Conservation (phyloP, 2,113 vertebrate species). For the Cromileptes altivelis region DNA sequence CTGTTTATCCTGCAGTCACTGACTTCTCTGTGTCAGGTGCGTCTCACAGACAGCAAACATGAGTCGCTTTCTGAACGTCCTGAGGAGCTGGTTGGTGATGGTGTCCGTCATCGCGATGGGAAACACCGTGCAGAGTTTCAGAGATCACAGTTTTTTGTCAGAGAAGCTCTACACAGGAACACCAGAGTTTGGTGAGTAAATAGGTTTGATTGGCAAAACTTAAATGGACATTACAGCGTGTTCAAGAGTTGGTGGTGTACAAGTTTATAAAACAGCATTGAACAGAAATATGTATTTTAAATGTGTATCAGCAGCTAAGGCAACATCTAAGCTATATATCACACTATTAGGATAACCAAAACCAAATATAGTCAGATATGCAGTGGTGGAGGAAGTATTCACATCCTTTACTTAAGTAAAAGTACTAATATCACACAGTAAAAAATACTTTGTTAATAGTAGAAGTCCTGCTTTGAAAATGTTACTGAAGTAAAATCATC, state of each 20-base stretch:
- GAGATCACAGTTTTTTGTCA: conserved; percentile 94
- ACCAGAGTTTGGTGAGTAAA: conserved; percentile 90
- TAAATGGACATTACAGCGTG: too few relatives aligned
- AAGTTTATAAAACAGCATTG: background rate
- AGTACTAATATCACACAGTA: too few relatives aligned
- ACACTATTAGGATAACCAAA: too few relatives aligned
- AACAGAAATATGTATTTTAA: background rate
- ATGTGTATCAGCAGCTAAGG: background rate
- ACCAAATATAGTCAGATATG: background rate
- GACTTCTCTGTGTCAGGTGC: conserved; percentile 34
- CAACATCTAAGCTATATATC: background rate
- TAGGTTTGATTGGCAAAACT: background rate
- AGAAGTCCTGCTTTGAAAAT: too few relatives aligned
- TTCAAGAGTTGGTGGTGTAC: background rate
- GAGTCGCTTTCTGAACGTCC: conserved; percentile 92
- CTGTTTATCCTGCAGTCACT: background rate
- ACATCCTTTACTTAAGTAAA: too few relatives aligned
- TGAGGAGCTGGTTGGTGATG: conserved; percentile 96
- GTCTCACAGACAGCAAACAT: conserved; percentile 73
- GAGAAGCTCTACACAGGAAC: conserved; percentile 95
- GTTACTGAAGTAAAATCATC: too few relatives aligned
- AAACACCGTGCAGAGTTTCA: conserved; percentile 95
- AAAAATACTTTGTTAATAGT: too few relatives aligned
- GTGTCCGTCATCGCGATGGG: conserved; percentile 94
- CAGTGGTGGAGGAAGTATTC: too few relatives aligned